Base-by-base conservation (phyloP, 1,140 invertebrate species). In the Colletes gigas region DNA sequence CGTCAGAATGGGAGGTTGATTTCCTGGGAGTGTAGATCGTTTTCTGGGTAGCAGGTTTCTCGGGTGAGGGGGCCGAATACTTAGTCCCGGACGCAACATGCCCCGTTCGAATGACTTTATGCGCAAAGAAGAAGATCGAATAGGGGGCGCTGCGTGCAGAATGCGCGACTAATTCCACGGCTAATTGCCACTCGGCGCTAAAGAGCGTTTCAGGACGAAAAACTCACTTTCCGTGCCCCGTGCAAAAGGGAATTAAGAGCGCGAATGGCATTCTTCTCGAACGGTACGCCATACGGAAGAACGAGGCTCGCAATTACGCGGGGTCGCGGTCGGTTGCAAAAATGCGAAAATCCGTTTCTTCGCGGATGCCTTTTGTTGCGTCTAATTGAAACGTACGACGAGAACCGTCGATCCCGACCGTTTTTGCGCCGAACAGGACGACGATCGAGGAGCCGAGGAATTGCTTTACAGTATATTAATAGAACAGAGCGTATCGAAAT, bases 181-280 rank as follows among this genome's bases (percentile, higher is more conserved):
- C 77, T 88, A 88, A 88, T 88, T 88, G 83, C 85, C 68, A 63
- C 47, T 70, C 76, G 73, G 69, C 73, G 84, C 54, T 87, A 87
- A 87, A 81, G 71, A 86, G 72, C 85, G 80, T 80, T 85, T 73
- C 67, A 73, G 39, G 62, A 47, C 19, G 73, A 84, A 85, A 85
- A 85, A 87, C 59, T 77, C 63, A 72, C 72, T 86, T 82, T 75
- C 73, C 70, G 57, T 57, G 59, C 39, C 19, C 47, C 54, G 78
- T 77, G 71, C 70, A 72, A 74, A 78, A 74, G 65, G 66, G 69
- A 68, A 85, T 86, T 67, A 78, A 82, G 55, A 71, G 82, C 78
- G 82, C 79, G 71, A 85, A 83, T 81, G 82, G 83, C 83, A 78
- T 86, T 86, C 79, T 82, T 85, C 69, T 47, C 52, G 39, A 19